Base-by-base conservation (phyloP, 2,888 invertebrate genomes). In the Frankliniella fusca region DNA sequence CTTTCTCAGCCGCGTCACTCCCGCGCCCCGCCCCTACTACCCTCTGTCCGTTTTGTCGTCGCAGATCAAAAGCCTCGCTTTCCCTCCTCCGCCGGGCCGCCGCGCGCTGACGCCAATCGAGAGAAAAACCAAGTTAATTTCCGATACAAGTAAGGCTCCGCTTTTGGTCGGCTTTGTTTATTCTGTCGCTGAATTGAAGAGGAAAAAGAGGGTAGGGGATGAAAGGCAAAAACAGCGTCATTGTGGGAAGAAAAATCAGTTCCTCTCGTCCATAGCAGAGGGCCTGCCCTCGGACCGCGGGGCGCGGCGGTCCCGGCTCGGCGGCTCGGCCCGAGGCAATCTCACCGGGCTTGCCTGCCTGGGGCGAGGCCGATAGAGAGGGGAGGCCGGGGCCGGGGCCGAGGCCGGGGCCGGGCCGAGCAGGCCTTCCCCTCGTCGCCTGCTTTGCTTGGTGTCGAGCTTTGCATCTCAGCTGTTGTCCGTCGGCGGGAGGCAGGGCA, bases 61-160 rank as follows among this genome's bases (percentile, higher is more conserved):
- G 38, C 38, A 38, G 38, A 38, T 38, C 38, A 38, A 38, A 38
- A 38, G 38, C n/a, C 61, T 61, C 61, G 7, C 61, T 11, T n/a
- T 61, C 61, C 7, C 61, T 61, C 61, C 15, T 18, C 15, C 61
- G 20, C 61, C 3, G 54, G 9, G 70, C 10, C 70, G n/a, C 9
- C 70, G n/a, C 54, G 65, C 65, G 65, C 20, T 11, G 70, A n/a
- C 70, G 70, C 70, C 70, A 76, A 76, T 27, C 70, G 27, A 12
- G 20, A 54, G 27, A 76, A 76, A 23, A 27, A 76, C 23, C 27
- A 76, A 76, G 70, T 76, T 76, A 76, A 76, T 76, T 76, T 76
- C 70, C 70, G 70, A 76, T 76, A 27, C 27, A 23, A n/a, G 23
- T 5, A 23, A 65, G 23, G 23, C 20, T 9, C 20, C n/a, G 20